Percentiles rank a stretch among this genome's conserved stretches.
phyloP scores from a whole-genome alignment of 2,888 invertebrate species.

The Tetramorium bicarinatum region DNA sequence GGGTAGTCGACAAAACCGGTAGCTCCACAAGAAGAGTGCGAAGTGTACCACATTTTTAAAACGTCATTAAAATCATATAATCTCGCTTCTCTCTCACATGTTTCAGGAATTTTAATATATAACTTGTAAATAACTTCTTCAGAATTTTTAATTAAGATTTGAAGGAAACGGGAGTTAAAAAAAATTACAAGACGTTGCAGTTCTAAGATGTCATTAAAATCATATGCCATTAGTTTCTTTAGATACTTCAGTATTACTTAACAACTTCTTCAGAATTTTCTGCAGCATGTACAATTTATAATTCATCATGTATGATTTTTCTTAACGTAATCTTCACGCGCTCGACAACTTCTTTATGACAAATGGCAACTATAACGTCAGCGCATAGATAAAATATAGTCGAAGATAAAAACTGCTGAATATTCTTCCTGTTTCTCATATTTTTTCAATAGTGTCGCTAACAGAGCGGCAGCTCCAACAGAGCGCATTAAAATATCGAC shows the following conservation, averaged over 20 bases:
- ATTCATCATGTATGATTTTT: background rate
- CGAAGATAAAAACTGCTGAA: background rate
- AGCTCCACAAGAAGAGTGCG: background rate
- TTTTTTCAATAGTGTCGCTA: constrained; percentile 40
- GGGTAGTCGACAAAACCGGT: background rate
- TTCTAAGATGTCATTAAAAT: constrained; percentile 14
- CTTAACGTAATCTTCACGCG: constrained; percentile 1
- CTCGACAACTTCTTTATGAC: background rate
- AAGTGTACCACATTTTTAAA: background rate
- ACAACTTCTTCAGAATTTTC: background rate
- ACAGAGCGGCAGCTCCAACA: background rate
- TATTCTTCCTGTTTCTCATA: background rate
- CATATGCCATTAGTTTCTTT: background rate
- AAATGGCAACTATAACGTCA: background rate
- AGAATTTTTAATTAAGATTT: background rate
- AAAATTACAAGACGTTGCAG: background rate
- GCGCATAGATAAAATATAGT: background rate
- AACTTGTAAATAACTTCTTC: background rate
- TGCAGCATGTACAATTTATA: background rate
- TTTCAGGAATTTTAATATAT: background rate
- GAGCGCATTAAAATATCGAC: constrained; percentile 41
- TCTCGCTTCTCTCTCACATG: background rate
- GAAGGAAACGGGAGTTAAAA: background rate
- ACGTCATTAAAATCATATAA: background rate
- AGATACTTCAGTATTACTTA: background rate